These are phyloP conservation scores for Aurelia sp. DNA, from an alignment of 30 jellyfish, hydroid and myxozoan genomes.

Conservation along the genomic window DNA sequence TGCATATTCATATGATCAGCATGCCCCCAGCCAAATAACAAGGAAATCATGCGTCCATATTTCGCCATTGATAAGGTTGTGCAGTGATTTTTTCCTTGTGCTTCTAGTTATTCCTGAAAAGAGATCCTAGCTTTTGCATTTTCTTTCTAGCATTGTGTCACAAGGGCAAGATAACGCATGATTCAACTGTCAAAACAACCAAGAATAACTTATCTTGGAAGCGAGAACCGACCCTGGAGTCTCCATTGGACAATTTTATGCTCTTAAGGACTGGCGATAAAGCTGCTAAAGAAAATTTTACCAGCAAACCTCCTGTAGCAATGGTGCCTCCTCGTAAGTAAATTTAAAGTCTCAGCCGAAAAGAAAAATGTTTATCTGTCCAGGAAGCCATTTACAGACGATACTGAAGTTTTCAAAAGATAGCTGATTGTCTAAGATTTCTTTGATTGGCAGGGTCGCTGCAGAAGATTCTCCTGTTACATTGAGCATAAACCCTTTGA, in stretches of 20 bases:
- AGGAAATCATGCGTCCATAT: too few species aligned
- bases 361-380: background rate
- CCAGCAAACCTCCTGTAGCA: constrained; percentile 37
- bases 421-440: too few species aligned
- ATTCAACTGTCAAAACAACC: background rate
- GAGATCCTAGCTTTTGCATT: too few species aligned
- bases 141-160: too few species aligned
- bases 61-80: too few species aligned
- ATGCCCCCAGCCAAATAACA: too few species aligned
- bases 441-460: too few species aligned
- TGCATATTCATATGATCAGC: too few species aligned
- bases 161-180: background rate
- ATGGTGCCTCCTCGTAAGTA: constrained; percentile 65
- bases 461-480: too few species aligned
- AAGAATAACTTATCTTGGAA: background rate
- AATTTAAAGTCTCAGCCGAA: background rate
- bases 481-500: too few species aligned
- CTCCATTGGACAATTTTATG: constrained; percentile 82
- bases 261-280: constrained; percentile 78
- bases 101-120: too few species aligned
- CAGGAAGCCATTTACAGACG: background rate
- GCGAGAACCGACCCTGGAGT: constrained; percentile 15
- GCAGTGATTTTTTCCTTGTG: too few species aligned
- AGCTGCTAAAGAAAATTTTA: background rate
- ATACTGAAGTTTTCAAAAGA: background rate